Percentiles rank a stretch among this genome's conserved stretches.
Evolutionary conservation across 2,113 vertebrate species (phyloP).

Genomic region (Chascanopsetta lugubris): DNA sequence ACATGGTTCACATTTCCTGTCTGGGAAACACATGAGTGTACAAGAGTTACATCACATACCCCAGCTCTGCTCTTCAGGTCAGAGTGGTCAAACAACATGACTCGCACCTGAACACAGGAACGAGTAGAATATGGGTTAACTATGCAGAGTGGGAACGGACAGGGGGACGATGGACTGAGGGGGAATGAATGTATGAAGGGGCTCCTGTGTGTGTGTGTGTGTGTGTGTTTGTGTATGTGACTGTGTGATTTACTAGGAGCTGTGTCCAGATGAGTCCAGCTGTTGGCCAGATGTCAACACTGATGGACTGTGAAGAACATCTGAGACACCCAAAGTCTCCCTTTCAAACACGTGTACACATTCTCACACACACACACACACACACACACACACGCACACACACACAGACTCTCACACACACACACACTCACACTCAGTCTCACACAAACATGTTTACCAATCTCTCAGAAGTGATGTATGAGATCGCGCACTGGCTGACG

Average conservation of each 20-base stretch:
- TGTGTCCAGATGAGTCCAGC: constrained; percentile 69
- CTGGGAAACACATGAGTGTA: constrained; percentile 26
- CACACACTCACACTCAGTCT: constrained; percentile 8
- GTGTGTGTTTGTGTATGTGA: constrained; percentile 26
- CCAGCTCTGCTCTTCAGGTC: neutral
- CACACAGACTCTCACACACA: neutral
- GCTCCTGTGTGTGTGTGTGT: constrained; percentile 29
- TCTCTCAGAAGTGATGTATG: constrained; percentile 21
- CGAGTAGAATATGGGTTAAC: neutral
- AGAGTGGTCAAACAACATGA: constrained; percentile 10
- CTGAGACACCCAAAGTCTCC: constrained; percentile 59
- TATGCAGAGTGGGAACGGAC: constrained; percentile 11
- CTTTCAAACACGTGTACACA: constrained; percentile 34
- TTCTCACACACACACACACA: constrained; percentile 8
- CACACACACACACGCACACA: constrained; percentile 20
- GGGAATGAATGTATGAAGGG: constrained; percentile 3
- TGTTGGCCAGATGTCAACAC: constrained; percentile 78
- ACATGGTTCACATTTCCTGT: constrained; percentile 69
- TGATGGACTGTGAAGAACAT: constrained; percentile 78
- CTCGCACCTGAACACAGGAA: constrained; percentile 9
- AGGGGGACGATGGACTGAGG: constrained; percentile 2
- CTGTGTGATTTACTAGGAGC: constrained; percentile 8
- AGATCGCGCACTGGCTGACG: constrained; percentile 9
- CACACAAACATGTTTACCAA: neutral
- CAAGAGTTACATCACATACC: constrained; percentile 9